Conservation (phyloP, 2,888 invertebrate genomes). For the Alloscopus bannaensis region DNA sequence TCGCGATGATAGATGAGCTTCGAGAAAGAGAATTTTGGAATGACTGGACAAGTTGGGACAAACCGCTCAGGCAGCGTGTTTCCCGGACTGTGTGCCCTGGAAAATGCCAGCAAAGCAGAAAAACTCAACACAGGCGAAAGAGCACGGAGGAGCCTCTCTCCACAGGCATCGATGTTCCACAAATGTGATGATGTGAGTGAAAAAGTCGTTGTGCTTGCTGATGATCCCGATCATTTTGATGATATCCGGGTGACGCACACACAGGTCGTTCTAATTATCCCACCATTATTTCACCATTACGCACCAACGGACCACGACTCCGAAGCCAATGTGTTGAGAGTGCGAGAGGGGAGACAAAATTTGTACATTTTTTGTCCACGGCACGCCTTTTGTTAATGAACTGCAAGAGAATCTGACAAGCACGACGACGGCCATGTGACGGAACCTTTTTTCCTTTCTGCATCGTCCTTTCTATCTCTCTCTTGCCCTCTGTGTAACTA, state of each 20-base stretch:
- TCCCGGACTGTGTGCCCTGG: too few species aligned
- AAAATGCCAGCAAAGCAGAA: conserved; percentile 51
- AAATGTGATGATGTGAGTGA: background rate
- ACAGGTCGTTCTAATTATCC: conserved; percentile 63
- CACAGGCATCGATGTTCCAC: background rate
- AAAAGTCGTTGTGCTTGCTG: background rate
- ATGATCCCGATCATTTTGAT: background rate
- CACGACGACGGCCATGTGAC: background rate
- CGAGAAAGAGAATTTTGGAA: background rate
- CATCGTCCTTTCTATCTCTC: too few species aligned
- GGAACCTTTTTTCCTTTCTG: background rate
- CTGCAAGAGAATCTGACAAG: conserved; percentile 20
- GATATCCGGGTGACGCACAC: background rate
- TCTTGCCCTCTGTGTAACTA: too few species aligned
- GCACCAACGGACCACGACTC: background rate
- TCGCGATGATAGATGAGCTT: conserved; percentile 26
- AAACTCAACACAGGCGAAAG: background rate
- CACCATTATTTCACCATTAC: conserved; percentile 59
- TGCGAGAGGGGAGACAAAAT: too few species aligned
- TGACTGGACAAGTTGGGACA: background rate
- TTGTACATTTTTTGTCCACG: too few species aligned
- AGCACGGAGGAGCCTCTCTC: background rate
- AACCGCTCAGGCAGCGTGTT: background rate
- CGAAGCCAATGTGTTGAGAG: too few species aligned
- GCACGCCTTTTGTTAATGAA: conserved; percentile 57